Conservation (phyloP, 2,888 invertebrate species). For the Macrophya annulata region DNA sequence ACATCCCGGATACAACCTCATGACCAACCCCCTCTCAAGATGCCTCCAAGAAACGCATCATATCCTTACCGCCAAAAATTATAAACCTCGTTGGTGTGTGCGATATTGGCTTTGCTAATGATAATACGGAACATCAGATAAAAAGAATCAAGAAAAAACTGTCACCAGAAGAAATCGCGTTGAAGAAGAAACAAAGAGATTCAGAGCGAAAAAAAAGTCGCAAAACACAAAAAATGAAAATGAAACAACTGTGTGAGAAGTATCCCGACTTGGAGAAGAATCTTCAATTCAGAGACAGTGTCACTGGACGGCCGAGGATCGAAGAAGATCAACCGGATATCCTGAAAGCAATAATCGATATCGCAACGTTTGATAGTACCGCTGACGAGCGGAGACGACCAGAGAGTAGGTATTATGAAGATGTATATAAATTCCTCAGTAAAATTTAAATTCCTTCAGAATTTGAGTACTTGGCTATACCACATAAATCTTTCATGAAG, state of each 20-base stretch:
- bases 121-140: constrained; percentile 47
- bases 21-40: constrained; percentile 24
- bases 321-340: constrained; percentile 70
- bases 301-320: constrained; percentile 66
- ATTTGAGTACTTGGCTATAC: constrained; percentile 20
- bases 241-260: constrained; percentile 52
- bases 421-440: constrained; percentile 6
- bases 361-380: constrained; percentile 69
- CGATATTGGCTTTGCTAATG: constrained; percentile 50
- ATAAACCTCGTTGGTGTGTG: constrained; percentile 46
- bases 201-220: constrained; percentile 49
- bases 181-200: constrained; percentile 52
- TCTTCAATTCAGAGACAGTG: constrained; percentile 54
- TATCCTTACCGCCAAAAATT: constrained; percentile 22
- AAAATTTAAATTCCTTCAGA: background rate
- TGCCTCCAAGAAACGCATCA: constrained; percentile 24
- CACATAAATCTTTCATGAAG: background rate
- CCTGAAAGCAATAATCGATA: constrained; percentile 69
- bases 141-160: constrained; percentile 52
- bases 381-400: constrained; percentile 67
- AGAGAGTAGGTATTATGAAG: constrained; percentile 57
- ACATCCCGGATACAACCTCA: constrained; percentile 13
- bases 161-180: constrained; percentile 38
- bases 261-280: constrained; percentile 48
- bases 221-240: constrained; percentile 47